These are phyloP conservation scores for Cactoblastis cactorum DNA, from an alignment of 2,888 invertebrate species.

Conservation along the genomic window DNA sequence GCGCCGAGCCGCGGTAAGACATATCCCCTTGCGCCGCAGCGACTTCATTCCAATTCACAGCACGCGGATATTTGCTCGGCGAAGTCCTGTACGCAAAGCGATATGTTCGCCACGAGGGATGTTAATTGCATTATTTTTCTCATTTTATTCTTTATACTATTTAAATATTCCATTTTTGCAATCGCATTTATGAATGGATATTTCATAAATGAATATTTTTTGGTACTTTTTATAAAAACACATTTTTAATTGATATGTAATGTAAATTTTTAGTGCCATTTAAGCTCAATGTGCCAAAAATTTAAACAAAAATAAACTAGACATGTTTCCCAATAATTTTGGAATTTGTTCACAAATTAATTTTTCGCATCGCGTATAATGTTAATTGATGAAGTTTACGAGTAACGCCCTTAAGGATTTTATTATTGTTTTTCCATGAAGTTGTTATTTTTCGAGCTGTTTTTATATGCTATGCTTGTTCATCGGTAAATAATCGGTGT, in stretches of 20 bases:
- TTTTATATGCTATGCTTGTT: background rate
- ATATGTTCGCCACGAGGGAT: background rate
- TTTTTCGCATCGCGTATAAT: no score
- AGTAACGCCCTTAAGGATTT: background rate
- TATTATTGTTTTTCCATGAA: background rate
- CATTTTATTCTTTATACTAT: background rate
- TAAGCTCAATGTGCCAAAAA: background rate
- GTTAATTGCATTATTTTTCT: background rate
- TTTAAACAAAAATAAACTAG: no score
- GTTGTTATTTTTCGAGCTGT: background rate
- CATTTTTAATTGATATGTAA: background rate
- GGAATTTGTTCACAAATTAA: no score
- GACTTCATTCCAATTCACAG: background rate
- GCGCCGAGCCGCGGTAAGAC: background rate
- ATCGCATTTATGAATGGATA: background rate
- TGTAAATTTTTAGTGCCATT: no score
- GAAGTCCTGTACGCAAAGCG: conserved; percentile 1
- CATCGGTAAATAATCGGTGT: background rate
- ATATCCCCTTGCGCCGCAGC: background rate
- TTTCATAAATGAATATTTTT: background rate
- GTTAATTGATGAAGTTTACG: no score
- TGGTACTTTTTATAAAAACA: background rate
- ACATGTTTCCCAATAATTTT: no score
- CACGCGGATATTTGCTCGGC: background rate
- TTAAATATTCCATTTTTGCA: background rate